phyloP scores from a whole-genome alignment of 1,140 invertebrate species.

The Ruditapes philippinarum region DNA sequence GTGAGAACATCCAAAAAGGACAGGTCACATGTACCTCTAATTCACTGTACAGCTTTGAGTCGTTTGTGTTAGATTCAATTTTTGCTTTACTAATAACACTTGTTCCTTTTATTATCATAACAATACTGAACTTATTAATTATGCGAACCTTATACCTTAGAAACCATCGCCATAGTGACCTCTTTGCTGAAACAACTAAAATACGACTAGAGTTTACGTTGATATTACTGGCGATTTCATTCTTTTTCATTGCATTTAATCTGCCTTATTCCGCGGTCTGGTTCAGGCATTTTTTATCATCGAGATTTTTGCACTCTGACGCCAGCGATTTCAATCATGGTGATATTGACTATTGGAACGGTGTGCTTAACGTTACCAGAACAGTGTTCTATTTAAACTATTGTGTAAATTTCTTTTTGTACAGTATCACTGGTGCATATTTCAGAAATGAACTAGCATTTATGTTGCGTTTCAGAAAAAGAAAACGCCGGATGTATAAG shows the following conservation, averaged over 20 bases:
- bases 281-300: conserved; percentile 5
- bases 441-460: too few relatives aligned
- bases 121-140: conserved; percentile 73
- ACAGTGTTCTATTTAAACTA: conserved; percentile 82
- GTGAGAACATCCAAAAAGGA: conserved; percentile 5
- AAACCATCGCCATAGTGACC: conserved; percentile 55
- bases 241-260: conserved; percentile 75
- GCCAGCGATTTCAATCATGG: not conserved
- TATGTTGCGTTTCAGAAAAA: too few relatives aligned
- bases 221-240: conserved; percentile 75
- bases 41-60: conserved; percentile 52
- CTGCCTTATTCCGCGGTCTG: conserved; percentile 78
- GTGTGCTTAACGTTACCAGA: conserved; percentile 72
- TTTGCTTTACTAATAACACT: too few relatives aligned
- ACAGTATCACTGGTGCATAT: conserved; percentile 80
- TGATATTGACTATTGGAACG: conserved; percentile 69
- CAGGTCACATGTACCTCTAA: conserved; percentile 52
- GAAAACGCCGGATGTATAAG: too few relatives aligned
- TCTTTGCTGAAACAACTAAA: too few relatives aligned
- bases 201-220: conserved; percentile 75
- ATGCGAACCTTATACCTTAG: conserved; percentile 66
- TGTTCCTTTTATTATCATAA: too few relatives aligned
- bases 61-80: too few relatives aligned
- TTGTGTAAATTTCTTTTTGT: conserved; percentile 81
- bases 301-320: not conserved